Evolutionary conservation across 2,888 invertebrate genomes (phyloP), one percentile per base, ranked within the genome.

Genomic region (Ashinkailepas kermadecensis): DNA sequence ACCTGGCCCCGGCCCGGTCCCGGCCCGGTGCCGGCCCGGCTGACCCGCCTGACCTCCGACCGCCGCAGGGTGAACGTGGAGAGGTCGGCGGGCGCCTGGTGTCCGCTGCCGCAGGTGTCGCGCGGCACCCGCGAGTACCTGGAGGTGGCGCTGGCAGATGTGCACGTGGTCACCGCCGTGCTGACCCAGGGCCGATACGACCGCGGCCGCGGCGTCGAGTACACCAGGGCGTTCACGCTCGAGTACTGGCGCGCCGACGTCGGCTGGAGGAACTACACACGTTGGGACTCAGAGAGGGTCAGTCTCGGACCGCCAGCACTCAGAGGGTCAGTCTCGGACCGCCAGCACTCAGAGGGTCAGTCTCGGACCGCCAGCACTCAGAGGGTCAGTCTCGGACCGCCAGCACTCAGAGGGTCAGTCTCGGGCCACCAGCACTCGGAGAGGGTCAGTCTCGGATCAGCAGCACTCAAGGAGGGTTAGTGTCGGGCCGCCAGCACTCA

Each of bases 41-140:
- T 21, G 2, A 9, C 25, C 56, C n/a, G 9, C 59, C 18, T 39
- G 18, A 56, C 12, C 79, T 13, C 23, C 11, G 10, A n/a, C 83
- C 86, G 11, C 62, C 18, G 58, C 91, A 96, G 96, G 87, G 89
- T 96, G 85, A 92, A 93, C 84, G 92, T 92, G 85, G 96, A 96
- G 86, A 90, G 91, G 84, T 92, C 92, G 86, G 95, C 95, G 18
- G 96, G 96, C 78, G 96, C 96, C 0, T 97, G 96, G 97, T 97
- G 97, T 89, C 96, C 97, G 13, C 59, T 70, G 11, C 62, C 70
- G 13, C 65, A 81, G n/a, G 83, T 84, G 25, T 81, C 83, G 65
- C 92, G 92, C 87, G 90, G 91, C 80, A 92, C 92, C 87, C 93
- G 94, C 86, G 90, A 90, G 82, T 84, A 81, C 81, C 82, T 84